These are phyloP conservation scores for Progne subis DNA, from an alignment of 2,113 vertebrate species.

Conservation along the genomic window DNA sequence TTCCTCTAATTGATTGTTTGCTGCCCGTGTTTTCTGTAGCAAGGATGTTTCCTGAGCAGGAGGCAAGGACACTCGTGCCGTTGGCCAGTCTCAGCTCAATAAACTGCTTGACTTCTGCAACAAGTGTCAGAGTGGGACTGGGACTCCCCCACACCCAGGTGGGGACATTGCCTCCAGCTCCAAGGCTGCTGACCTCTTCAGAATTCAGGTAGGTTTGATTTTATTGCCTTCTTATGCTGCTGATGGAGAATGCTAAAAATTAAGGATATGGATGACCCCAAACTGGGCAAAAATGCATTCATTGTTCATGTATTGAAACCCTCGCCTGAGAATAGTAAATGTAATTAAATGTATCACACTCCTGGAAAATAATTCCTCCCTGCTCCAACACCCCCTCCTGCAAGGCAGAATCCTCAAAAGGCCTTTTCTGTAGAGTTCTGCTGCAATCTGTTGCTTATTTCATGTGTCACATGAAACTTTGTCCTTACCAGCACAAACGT, in stretches of 20 bases:
- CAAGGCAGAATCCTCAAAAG: background rate
- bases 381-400: background rate
- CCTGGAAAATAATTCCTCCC: background rate
- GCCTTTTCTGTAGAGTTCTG: background rate
- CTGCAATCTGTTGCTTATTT: background rate
- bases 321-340: background rate
- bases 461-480: background rate
- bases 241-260: background rate
- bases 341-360: background rate
- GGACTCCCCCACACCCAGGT: fast-evolving
- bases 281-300: background rate
- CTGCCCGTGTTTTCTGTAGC: background rate
- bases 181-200: background rate
- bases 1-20: slow-evolving; percentile 16
- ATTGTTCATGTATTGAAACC: background rate
- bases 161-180: background rate
- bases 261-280: background rate
- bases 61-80: background rate
- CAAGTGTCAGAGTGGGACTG: background rate
- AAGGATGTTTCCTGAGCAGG: background rate
- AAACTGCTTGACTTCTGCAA: background rate
- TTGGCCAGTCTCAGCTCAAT: background rate
- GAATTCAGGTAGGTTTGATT: background rate
- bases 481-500: background rate
- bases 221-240: background rate